These are phyloP conservation scores for Vulpes lagopus DNA, from an alignment of 2,113 vertebrate genomes.

Conservation along the genomic window DNA sequence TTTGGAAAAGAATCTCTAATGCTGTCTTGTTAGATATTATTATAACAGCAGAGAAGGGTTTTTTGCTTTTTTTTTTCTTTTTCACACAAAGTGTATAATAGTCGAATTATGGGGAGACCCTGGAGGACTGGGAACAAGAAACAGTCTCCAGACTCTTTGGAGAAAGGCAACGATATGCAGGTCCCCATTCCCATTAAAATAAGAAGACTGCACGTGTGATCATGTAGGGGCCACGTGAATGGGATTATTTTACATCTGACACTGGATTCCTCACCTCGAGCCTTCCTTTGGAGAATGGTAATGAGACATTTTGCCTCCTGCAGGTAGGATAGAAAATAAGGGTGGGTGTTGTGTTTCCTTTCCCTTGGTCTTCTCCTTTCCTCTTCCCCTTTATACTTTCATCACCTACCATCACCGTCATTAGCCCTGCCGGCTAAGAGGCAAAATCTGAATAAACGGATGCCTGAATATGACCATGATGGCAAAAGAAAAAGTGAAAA, in stretches of 20 bases:
- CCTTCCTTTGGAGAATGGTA: not conserved
- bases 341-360: not conserved
- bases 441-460: not conserved
- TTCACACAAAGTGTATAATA: not conserved
- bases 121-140: not conserved
- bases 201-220: not conserved
- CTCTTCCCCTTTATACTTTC: not conserved
- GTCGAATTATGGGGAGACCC: too few relatives aligned
- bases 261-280: not conserved
- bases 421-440: not conserved
- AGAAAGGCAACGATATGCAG: not conserved
- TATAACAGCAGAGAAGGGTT: not conserved
- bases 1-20: not conserved
- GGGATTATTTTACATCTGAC: not conserved
- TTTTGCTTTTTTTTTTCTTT: slow-evolving; percentile 5
- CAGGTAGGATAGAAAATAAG: not conserved
- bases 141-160: not conserved
- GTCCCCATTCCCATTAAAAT: not conserved
- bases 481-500: not conserved
- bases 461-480: not conserved
- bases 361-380: not conserved
- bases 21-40: not conserved
- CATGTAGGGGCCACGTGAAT: not conserved
- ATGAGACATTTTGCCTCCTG: not conserved
- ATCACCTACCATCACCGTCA: not conserved